Evolutionary conservation across 2,888 invertebrate species (phyloP).

Genomic region (Silvanus unidentatus): DNA sequence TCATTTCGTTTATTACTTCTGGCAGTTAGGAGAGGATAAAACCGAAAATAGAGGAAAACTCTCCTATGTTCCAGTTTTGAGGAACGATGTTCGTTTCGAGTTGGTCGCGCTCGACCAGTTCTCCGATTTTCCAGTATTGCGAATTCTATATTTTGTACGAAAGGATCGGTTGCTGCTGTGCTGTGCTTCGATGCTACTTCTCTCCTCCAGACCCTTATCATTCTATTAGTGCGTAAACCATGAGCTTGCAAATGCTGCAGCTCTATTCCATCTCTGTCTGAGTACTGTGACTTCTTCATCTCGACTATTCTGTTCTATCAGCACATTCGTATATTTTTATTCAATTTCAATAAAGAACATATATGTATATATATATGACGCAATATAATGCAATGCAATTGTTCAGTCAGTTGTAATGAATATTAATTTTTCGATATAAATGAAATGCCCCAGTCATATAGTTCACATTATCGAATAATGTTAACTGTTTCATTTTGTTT

Average conservation of each 20-base stretch:
- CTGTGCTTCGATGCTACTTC: slow-evolving; percentile 6
- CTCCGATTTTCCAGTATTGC: slow-evolving; percentile 18
- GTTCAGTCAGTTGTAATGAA: neutral
- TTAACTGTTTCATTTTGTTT: too few species aligned
- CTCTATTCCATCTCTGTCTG: slow-evolving; percentile 9
- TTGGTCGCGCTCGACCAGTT: slow-evolving; percentile 18
- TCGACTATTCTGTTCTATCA: slow-evolving; percentile 16
- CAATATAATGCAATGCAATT: neutral
- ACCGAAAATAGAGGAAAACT: neutral
- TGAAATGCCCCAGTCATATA: too few species aligned
- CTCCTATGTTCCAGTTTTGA: slow-evolving; percentile 8
- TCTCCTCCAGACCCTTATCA: slow-evolving; percentile 30
- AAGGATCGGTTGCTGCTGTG: too few species aligned
- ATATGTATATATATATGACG: too few species aligned
- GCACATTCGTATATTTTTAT: slow-evolving; percentile 20
- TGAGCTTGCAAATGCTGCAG: slow-evolving; percentile 16
- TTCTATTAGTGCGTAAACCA: slow-evolving; percentile 34
- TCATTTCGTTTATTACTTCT: slow-evolving; percentile 3
- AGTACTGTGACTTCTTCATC: slow-evolving; percentile 7
- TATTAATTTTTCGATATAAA: neutral
- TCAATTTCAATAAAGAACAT: slow-evolving; percentile 8
- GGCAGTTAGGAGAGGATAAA: slow-evolving; percentile 1
- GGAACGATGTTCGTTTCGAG: slow-evolving; percentile 17
- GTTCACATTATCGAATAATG: too few species aligned
- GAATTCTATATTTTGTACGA: slow-evolving; percentile 12